phyloP scores from a whole-genome alignment of 64 coral and sea anemone genomes.

The Porites australiensis region DNA sequence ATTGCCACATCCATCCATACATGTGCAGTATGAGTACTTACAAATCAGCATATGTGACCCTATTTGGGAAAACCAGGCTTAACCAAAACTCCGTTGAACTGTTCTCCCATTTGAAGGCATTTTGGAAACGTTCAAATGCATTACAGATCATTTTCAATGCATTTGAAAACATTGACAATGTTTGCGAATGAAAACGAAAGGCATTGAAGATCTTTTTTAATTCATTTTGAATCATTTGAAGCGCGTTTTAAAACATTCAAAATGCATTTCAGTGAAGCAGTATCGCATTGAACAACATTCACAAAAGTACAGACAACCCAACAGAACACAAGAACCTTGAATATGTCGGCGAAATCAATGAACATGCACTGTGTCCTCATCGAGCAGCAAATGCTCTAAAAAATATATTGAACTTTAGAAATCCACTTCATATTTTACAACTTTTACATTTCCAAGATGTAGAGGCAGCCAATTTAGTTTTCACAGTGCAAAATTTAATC shows the following conservation, averaged over 20 bases:
- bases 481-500: neutral
- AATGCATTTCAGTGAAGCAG: conserved; percentile 16
- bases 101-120: too few species aligned
- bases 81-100: too few species aligned
- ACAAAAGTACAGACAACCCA: too few species aligned
- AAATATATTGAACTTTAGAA: conserved; percentile 9
- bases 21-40: too few species aligned
- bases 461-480: neutral
- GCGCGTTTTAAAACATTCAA: neutral
- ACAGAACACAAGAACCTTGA: neutral
- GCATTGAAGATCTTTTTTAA: neutral
- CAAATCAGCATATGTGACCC: too few species aligned
- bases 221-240: neutral
- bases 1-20: too few species aligned
- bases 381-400: conserved; percentile 3
- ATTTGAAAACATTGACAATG: neutral
- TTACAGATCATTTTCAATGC: neutral
- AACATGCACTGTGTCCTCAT: neutral
- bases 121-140: too few species aligned
- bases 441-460: neutral
- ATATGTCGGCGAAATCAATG: neutral
- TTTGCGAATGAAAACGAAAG: neutral
- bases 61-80: too few species aligned
- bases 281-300: neutral
- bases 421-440: neutral